Evolutionary conservation across 2,797 vertebrate species (phyloP).

Genomic region (Pseudopleuronectes americanus): DNA sequence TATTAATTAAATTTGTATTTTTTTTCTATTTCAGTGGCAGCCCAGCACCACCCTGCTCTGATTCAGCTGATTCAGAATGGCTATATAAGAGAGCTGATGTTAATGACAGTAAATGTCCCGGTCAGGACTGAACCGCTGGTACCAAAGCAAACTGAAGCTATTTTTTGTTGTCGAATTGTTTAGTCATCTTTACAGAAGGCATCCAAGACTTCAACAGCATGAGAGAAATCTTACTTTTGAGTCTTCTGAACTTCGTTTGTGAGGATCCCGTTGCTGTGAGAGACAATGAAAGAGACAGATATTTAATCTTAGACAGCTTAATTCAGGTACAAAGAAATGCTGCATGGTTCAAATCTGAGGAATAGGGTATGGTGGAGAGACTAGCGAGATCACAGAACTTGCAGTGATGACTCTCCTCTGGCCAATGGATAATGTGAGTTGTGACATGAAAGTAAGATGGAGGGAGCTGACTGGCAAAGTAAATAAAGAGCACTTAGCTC

Average conservation of each 20-base stretch:
- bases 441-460: slow-evolving; percentile 17
- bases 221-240: slow-evolving; percentile 81
- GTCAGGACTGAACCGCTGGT: neutral
- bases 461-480: slow-evolving; percentile 35
- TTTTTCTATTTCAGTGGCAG: too few relatives aligned
- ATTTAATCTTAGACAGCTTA: slow-evolving; percentile 1
- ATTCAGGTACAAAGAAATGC: neutral
- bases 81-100: neutral
- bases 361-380: neutral
- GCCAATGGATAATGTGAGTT: slow-evolving; percentile 22
- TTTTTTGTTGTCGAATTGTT: neutral
- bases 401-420: neutral
- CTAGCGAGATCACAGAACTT: neutral
- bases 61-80: slow-evolving; percentile 26
- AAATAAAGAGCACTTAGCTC: slow-evolving; percentile 68
- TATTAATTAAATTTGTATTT: too few relatives aligned
- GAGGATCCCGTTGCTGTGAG: slow-evolving; percentile 84
- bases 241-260: slow-evolving; percentile 84
- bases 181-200: neutral
- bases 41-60: too few relatives aligned
- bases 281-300: slow-evolving; percentile 17
- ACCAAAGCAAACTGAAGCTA: neutral
- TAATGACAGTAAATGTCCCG: neutral
- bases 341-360: neutral
- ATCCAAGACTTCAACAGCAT: neutral